Base-by-base conservation (phyloP, 2,888 invertebrate species). In the Fragum fragum region DNA sequence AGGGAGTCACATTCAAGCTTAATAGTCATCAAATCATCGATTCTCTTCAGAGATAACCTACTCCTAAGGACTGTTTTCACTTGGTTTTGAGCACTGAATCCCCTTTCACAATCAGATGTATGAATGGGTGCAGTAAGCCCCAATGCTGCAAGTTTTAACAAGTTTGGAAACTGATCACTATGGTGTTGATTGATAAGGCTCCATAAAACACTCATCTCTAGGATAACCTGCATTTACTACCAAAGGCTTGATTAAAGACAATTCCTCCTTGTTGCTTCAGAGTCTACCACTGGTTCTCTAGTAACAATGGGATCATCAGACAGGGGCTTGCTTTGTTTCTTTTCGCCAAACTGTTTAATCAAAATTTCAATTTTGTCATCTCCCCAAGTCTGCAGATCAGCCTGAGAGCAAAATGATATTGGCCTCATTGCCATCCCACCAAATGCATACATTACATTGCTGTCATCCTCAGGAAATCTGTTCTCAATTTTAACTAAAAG, bases 341-440 rank as follows among this genome's bases (percentile, higher is more conserved):
- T 7, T 26, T 32, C 32, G 18, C 57, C 68, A 68, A 32, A 78
- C 18, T 78, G n/a, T n/a, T n/a, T n/a, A n/a, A n/a, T n/a, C n/a
- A n/a, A n/a, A n/a, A n/a, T n/a, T n/a, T n/a, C n/a, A 73, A 77
- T 23, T 53, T 72, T 78, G 9, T 78, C 78, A 79, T 79, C 36
- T 9, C 76, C 76, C 79, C 75, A 79, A 6, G 52, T 39, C 18
- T 71, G 14, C 16, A 52, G 63, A 16, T 72, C 75, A n/a, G n/a
- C 55, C 0, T 53, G 5, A 16, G 72, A 66, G 6, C 39, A 42
- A 29, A 76, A 76, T 26, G 71, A 47, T 3, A 80, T n/a, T 32
- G 76, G 76, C 59, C 76, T 80, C 63, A 63, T 70, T 21, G 36
- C 71, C 26, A 79, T n/a, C 3, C 26, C 42, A 29, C 39, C 63